Evolutionary conservation across 2,113 vertebrate genomes (phyloP).

Genomic region (Syrrhaptes paradoxus): DNA sequence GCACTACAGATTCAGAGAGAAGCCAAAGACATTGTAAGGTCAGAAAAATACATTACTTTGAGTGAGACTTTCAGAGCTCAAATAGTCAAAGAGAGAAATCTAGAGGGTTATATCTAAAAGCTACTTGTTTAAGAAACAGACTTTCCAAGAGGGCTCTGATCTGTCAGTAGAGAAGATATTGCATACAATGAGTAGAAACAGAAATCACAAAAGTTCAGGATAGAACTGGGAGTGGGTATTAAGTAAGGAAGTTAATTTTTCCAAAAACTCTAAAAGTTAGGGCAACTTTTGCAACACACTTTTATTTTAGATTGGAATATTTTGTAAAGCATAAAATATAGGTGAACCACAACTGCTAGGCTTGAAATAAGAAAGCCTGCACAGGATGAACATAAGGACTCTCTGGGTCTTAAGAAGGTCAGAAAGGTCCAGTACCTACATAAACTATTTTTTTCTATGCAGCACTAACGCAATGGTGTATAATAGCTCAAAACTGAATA

Average conservation of each 20-base stretch:
- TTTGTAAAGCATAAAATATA: not conserved
- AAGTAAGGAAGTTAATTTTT: not conserved
- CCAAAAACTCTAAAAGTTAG: not conserved
- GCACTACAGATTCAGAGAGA: not conserved
- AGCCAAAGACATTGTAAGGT: not conserved
- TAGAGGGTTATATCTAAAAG: not conserved
- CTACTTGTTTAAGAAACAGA: not conserved
- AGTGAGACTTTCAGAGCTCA: not conserved
- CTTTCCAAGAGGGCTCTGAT: not conserved
- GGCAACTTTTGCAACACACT: not conserved
- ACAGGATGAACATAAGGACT: fast-evolving
- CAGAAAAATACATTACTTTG: not conserved
- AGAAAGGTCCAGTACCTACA: not conserved
- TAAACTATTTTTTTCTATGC: not conserved
- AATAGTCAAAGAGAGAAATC: not conserved
- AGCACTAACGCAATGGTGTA: not conserved
- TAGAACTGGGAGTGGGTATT: not conserved
- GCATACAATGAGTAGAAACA: not conserved
- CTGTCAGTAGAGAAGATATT: not conserved
- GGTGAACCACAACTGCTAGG: not conserved
- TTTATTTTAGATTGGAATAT: not conserved
- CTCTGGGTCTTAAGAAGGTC: not conserved
- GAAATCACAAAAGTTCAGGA: not conserved
- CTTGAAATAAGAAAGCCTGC: not conserved
- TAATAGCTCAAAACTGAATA: not conserved